These are phyloP conservation scores for Dermatemys mawii DNA, from an alignment of 2,113 vertebrate genomes.

Conservation along the genomic window DNA sequence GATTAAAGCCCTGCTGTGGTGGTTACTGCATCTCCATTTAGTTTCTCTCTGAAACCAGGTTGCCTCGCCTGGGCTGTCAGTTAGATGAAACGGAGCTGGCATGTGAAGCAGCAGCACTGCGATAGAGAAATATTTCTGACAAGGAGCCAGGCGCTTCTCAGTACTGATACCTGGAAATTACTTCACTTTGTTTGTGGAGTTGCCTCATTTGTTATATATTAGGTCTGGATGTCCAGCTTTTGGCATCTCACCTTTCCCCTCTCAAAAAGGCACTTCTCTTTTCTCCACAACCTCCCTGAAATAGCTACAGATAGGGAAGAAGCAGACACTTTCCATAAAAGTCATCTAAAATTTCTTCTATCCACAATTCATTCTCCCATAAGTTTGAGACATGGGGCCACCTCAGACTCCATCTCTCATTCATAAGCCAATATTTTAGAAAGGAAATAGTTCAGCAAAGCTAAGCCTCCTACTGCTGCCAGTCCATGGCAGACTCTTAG, in stretches of 20 bases:
- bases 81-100: slow-evolving; percentile 30
- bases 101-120: slow-evolving; percentile 9
- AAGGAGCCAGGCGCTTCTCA: slow-evolving; percentile 6
- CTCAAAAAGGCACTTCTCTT: slow-evolving; percentile 20
- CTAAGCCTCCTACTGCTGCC: background rate
- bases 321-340: slow-evolving; percentile 15
- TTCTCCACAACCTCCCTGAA: background rate
- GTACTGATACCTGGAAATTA: background rate
- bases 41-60: slow-evolving; percentile 39
- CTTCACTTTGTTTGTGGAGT: background rate
- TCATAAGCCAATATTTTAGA: background rate
- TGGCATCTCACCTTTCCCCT: background rate
- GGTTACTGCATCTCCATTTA: slow-evolving; percentile 39
- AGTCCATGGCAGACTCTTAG: slow-evolving; percentile 29
- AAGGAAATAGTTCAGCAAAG: slow-evolving; percentile 6
- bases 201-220: background rate
- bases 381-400: slow-evolving; percentile 12
- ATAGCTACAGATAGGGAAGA: slow-evolving; percentile 40
- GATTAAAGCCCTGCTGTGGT: slow-evolving; percentile 54
- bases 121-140: slow-evolving; percentile 13
- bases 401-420: rapidly evolving
- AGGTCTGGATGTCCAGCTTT: slow-evolving; percentile 4
- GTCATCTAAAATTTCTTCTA: slow-evolving; percentile 6
- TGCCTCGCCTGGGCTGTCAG: slow-evolving; percentile 36
- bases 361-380: background rate